phyloP scores from a whole-genome alignment of 2,888 invertebrate genomes.

The Seira sanloemensis region DNA sequence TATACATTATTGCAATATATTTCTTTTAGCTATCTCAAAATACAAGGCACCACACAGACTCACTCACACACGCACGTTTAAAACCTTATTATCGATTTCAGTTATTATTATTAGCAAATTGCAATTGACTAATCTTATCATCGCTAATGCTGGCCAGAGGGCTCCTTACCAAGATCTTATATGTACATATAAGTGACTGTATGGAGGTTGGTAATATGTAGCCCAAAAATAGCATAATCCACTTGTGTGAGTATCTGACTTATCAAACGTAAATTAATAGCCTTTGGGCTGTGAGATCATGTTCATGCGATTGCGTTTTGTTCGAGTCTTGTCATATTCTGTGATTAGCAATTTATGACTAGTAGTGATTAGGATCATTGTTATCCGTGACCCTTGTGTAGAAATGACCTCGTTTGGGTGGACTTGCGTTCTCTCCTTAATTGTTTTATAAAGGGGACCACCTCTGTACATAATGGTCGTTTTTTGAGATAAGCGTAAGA shows the following conservation, averaged over 20 bases:
- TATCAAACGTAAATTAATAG: too few species aligned
- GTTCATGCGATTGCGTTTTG: constrained; percentile 10
- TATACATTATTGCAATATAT: not conserved
- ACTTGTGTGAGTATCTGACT: not conserved
- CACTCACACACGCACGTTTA: not conserved
- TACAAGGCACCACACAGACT: not conserved
- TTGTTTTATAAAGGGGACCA: constrained; percentile 15
- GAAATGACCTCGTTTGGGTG: constrained; percentile 33
- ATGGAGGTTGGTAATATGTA: constrained; percentile 2
- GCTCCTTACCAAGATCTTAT: too few species aligned
- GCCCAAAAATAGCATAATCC: not conserved
- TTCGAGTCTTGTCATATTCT: constrained; percentile 7
- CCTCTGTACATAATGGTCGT: not conserved
- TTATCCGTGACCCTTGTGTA: constrained; percentile 59
- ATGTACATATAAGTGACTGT: too few species aligned
- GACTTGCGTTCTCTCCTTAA: constrained; percentile 5
- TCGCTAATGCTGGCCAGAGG: not conserved
- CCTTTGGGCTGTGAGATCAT: not conserved
- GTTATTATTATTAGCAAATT: constrained; percentile 6
- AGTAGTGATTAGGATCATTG: constrained; percentile 17
- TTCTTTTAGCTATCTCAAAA: not conserved
- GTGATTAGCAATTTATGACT: constrained; percentile 25
- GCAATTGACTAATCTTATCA: constrained; percentile 9
- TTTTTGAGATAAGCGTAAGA: constrained; percentile 5
- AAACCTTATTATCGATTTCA: constrained; percentile 1